Conservation (phyloP, 2,888 invertebrate species). For the Zele albiditarsus region DNA sequence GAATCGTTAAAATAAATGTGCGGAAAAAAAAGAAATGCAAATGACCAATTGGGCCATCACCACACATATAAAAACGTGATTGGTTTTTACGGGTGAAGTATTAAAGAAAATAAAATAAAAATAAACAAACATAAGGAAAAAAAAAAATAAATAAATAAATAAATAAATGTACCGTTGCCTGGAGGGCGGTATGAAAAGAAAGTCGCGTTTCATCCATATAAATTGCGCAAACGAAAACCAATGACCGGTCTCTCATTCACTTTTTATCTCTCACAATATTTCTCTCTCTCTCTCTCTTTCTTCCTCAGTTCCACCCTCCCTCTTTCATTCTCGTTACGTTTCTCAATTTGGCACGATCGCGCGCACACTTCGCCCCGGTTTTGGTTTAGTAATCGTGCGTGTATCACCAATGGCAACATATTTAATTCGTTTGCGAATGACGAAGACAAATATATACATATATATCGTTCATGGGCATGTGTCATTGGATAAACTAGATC, state of each 20-base stretch:
- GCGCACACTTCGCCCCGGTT: slow-evolving; percentile 49
- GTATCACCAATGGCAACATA: slow-evolving; percentile 7
- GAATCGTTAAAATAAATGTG: background rate
- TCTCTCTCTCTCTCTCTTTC: slow-evolving; percentile 15
- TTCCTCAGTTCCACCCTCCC: background rate
- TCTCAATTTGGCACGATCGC: slow-evolving; percentile 54
- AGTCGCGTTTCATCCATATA: slow-evolving; percentile 37
- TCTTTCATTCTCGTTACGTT: slow-evolving; percentile 28
- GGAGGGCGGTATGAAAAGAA: slow-evolving; percentile 26
- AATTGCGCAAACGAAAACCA: slow-evolving; percentile 40
- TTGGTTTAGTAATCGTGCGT: slow-evolving; percentile 44
- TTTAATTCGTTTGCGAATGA: slow-evolving; percentile 17
- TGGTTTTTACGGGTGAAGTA: background rate
- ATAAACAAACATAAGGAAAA: background rate
- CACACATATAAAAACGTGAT: background rate
- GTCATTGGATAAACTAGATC: slow-evolving; percentile 32
- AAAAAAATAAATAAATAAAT: background rate
- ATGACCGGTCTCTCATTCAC: slow-evolving; percentile 14
- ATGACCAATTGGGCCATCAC: slow-evolving; percentile 5
- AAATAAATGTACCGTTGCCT: slow-evolving; percentile 32
- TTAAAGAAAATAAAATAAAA: background rate
- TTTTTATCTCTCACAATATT: slow-evolving; percentile 25
- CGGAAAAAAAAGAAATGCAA: slow-evolving; percentile 13
- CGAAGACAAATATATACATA: slow-evolving; percentile 10
- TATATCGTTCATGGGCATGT: slow-evolving; percentile 13